phyloP scores from a whole-genome alignment of 92 coral and sea anemone species.

The Bergia puertoricense region DNA sequence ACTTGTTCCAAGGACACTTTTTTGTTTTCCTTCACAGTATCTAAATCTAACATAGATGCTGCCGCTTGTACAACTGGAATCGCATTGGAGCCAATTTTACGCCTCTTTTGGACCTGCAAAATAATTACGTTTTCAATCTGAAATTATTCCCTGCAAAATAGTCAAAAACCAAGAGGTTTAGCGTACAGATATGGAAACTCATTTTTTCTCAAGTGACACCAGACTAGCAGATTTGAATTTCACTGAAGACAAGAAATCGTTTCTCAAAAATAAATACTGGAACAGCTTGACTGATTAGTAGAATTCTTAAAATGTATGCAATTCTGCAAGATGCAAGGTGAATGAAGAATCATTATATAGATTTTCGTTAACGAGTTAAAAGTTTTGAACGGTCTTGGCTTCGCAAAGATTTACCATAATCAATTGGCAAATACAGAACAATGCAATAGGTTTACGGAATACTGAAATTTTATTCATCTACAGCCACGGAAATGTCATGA shows the following conservation, averaged over 20 bases:
- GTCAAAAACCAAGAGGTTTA: background rate
- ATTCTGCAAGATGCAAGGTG: no score
- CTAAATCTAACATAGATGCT: background rate
- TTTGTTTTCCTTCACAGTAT: background rate
- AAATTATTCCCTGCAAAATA: background rate
- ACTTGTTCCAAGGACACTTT: conserved; percentile 68
- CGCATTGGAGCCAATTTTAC: conserved; percentile 41
- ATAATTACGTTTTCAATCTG: background rate
- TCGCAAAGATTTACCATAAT: background rate
- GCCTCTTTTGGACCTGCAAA: conserved; percentile 49
- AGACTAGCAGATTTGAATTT: no score
- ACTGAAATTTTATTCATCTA: background rate
- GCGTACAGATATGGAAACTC: background rate
- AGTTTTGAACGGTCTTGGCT: background rate
- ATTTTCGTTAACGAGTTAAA: background rate
- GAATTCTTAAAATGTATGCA: no score
- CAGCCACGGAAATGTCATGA: background rate
- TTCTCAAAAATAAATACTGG: no score
- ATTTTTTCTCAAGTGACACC: background rate
- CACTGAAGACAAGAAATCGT: background rate
- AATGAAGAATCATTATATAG: background rate
- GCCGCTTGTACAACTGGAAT: conserved; percentile 56
- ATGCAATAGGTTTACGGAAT: background rate
- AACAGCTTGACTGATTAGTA: no score
- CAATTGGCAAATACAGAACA: background rate